Conservation (phyloP, 2,113 vertebrate species). For the Sebastes fasciatus region DNA sequence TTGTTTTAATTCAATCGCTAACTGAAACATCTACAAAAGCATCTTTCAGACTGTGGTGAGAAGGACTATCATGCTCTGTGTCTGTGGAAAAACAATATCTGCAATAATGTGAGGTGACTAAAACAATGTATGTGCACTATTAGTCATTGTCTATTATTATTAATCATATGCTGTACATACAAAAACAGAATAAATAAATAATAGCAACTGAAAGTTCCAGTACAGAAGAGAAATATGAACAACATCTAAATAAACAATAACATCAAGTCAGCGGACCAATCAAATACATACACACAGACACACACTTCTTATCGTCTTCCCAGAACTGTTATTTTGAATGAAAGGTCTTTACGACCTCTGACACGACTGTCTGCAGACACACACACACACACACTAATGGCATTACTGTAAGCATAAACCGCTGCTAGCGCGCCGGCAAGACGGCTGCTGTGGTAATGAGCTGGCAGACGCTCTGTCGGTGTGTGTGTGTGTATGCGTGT, state of each 20-base stretch:
- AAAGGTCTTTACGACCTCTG: constrained; percentile 71
- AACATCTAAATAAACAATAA: constrained; percentile 3
- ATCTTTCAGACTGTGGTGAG: background rate
- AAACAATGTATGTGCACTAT: background rate
- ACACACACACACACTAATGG: constrained; percentile 69
- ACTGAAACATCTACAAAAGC: too few relatives aligned
- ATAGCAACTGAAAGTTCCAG: background rate
- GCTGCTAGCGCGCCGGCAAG: constrained; percentile 64
- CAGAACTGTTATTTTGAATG: constrained; percentile 73
- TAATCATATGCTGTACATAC: background rate
- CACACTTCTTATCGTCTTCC: constrained; percentile 55
- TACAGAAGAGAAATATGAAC: background rate
- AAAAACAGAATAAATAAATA: background rate
- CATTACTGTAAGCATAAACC: constrained; percentile 81
- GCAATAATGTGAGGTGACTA: background rate
- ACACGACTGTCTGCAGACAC: constrained; percentile 59
- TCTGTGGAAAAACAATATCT: background rate
- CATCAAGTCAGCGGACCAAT: background rate
- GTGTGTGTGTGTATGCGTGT: constrained; percentile 41
- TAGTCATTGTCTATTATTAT: background rate
- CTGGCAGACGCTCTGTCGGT: constrained; percentile 74
- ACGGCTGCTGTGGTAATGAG: constrained; percentile 80
- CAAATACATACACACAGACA: constrained; percentile 6
- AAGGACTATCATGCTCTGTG: background rate
- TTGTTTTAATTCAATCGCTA: background rate